Evolutionary conservation across 2,797 vertebrate species (phyloP).

Genomic region (Eulemur rubriventer): DNA sequence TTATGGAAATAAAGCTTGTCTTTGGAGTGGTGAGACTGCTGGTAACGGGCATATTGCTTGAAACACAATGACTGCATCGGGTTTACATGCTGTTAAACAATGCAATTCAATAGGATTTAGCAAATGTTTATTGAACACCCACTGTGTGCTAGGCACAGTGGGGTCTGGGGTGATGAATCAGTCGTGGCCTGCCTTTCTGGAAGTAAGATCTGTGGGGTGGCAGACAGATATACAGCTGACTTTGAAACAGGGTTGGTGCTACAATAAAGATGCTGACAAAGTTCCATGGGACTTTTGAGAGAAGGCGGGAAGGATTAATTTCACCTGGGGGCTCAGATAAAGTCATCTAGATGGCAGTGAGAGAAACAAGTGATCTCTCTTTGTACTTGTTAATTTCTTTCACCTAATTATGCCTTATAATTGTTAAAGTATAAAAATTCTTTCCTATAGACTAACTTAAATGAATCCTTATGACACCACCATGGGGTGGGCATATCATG

Average conservation of each 20-base stretch:
- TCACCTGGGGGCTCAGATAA: not conserved
- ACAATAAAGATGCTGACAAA: not conserved
- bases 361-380: not conserved
- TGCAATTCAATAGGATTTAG: not conserved
- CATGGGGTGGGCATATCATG: too few species aligned
- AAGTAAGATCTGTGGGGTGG: not conserved
- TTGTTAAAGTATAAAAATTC: not conserved
- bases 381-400: not conserved
- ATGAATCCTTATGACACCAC: not conserved
- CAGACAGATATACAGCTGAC: not conserved
- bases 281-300: not conserved
- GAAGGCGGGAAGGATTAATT: not conserved
- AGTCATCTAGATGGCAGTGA: not conserved
- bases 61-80: not conserved
- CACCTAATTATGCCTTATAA: not conserved
- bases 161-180: not conserved
- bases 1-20: slow-evolving; percentile 48
- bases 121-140: not conserved
- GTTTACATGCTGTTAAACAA: not conserved
- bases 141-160: not conserved
- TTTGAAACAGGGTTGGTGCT: not conserved
- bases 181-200: not conserved
- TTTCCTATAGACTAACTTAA: not conserved
- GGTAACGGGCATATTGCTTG: slow-evolving; percentile 32
- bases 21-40: not conserved